Percentiles rank a stretch among this genome's conserved stretches.
Conservation (phyloP, 2,113 vertebrate species). For the Crotalus helleri region DNA sequence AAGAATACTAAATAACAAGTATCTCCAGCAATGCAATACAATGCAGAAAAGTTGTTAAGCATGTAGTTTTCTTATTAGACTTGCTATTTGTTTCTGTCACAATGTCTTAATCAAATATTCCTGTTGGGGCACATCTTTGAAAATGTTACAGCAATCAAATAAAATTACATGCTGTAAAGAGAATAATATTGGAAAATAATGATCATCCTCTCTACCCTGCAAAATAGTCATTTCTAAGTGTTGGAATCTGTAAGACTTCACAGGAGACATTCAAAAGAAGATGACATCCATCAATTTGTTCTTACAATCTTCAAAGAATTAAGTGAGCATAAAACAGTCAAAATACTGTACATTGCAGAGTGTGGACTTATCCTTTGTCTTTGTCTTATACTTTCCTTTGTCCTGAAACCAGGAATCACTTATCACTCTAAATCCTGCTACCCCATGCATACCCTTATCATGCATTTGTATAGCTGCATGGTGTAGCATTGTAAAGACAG, state of each 20-base stretch:
- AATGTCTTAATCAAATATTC: slow-evolving; percentile 1
- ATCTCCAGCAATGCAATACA: not conserved
- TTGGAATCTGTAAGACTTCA: not conserved
- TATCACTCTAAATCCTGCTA: not conserved
- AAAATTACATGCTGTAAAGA: not conserved
- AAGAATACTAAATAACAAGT: not conserved
- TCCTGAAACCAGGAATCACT: not conserved
- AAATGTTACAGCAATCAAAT: not conserved
- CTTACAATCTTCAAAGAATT: not conserved
- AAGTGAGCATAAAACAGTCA: not conserved
- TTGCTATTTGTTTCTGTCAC: slow-evolving; percentile 25
- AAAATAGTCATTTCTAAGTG: not conserved
- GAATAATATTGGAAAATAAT: not conserved
- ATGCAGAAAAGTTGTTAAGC: slow-evolving; percentile 20
- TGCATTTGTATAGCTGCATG: not conserved
- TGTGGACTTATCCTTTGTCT: not conserved
- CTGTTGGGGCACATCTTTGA: not conserved
- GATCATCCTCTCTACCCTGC: not conserved
- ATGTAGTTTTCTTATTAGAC: not conserved
- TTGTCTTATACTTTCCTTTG: not conserved
- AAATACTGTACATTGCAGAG: not conserved
- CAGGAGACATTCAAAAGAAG: not conserved
- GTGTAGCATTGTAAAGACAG: not conserved
- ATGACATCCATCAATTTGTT: not conserved
- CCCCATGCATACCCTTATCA: not conserved